Evolutionary conservation across 2,888 invertebrate genomes (phyloP), one percentile per base, ranked within the genome.

Genomic region (Tiliacea citrago): DNA sequence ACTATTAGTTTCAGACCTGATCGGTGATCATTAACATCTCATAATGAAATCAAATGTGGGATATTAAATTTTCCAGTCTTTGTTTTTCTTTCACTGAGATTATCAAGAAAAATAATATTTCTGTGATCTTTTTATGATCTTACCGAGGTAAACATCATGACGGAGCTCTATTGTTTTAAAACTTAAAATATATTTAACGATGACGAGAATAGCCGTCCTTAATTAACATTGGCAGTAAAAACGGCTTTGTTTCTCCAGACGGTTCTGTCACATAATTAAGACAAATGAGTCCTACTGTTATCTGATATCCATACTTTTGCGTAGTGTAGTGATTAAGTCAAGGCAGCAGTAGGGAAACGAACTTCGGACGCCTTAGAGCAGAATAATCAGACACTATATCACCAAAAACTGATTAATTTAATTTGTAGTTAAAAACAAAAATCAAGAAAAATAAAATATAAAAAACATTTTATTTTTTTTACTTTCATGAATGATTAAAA

Each of bases 151-250:
- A 62, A 61, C 16, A 35, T 10, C 12, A 9, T 18, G 21, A 12
- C 18, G 21, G 45, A 8, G 10, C 35, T 53, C 13, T 45, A 45
- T 60, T 39, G 53, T 70, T 51, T 45, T 24, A 51, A 60, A 47
- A 51, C 18, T 49, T n/a, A 18, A 51, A 42, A 65, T 39, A 39
- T 45, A 16, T 45, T 35, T 57, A 60, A 42, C 42, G 39, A 45
- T 29, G 21, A 16, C n/a, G n/a, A 35, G 2, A 75, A 51, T 16
- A 72, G n/a, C 53, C 21, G 13, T 35, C 16, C 67, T 53, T 39
- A n/a, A 65, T 65, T 74, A 42, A 47, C 35, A 55, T 42, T 66
- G 45, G 16, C 35, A 39, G 42, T 42, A 49, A 58, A 51, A 24
- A 29, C 21, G 3, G 12, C 24, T 55, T n/a, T 68, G n/a, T 57